Conservation (phyloP, 2,888 invertebrate genomes). For the Synanthedon myopaeformis region DNA sequence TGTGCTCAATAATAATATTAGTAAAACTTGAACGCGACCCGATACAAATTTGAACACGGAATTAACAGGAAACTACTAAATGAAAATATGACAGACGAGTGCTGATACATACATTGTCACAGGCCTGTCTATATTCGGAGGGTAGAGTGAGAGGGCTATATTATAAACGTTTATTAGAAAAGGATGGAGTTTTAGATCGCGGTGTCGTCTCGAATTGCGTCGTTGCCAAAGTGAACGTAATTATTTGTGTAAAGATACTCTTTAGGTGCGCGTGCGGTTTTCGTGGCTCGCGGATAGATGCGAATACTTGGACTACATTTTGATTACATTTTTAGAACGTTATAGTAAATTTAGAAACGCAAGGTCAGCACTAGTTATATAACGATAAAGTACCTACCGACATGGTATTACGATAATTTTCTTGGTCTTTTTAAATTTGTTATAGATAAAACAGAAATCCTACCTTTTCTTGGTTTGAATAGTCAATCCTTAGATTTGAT, state of each 20-base stretch:
- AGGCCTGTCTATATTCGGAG: constrained; percentile 4
- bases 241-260: constrained; percentile 5
- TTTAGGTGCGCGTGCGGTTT: neutral
- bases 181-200: neutral
- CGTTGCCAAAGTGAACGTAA: constrained; percentile 9
- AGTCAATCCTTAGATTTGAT: no score
- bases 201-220: constrained; percentile 1
- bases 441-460: no score
- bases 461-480: no score
- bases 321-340: constrained; percentile 1
- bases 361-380: constrained; percentile 7
- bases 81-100: constrained; percentile 5
- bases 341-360: constrained; percentile 3
- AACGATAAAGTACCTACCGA: constrained; percentile 7
- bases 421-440: no score
- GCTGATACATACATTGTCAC: constrained; percentile 6
- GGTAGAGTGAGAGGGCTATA: neutral
- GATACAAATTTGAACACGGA: neutral
- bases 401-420: constrained; percentile 5
- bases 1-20: neutral
- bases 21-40: neutral
- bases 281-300: neutral
- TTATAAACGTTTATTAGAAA: neutral
- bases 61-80: constrained; percentile 2
- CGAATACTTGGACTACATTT: neutral